Base-by-base conservation (phyloP, 2,113 vertebrate species). In the Chlorodrepanis virens region DNA sequence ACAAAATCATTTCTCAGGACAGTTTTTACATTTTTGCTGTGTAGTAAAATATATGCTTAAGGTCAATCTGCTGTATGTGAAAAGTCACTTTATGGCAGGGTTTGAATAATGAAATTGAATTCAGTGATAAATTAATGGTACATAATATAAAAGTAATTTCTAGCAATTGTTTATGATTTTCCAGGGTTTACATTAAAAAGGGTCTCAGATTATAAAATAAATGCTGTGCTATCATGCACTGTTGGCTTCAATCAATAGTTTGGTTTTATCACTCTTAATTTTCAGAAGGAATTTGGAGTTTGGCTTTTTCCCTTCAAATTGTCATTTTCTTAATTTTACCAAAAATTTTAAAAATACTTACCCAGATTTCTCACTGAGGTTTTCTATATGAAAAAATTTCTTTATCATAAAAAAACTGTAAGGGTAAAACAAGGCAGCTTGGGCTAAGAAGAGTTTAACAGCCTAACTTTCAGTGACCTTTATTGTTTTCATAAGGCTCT, bases 361-460 rank as follows among this genome's bases (percentile, higher is more conserved):
- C 44, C 47, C 28, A 7, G 21, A 37, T 90, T 83, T 88, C 25
- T 78, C 71, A 31, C 44, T 40, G 54, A 61, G 40, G 74, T 80
- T 67, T 95, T 90, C 50, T 44, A 57, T 33, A 23, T 70, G 54
- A 33, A 49, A 40, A 78, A 86, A 74, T 12, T 23, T 29, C 29
- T 79, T 61, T 80, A 27, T 74, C 27, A 2, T 19, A 65, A 42
- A 54, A 50, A 29, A 11, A 1, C 35, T 75, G 0, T 25, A 59
- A 65, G 23, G 9, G 28, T 65, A 69, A 61, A 53, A 39, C 22
- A 45, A 31, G 59, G 37, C 3, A 15, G 74, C 95, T 89, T 96
- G 87, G 82, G 47, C 95, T 83, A 56, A 88, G 83, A 95, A 89
- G 85, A 95, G 21, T 90, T 83, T 91, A 96, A 93, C 28, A 93